A percentile compares a stretch with the other conserved stretches of the same genome.
These are phyloP conservation scores for Syritta pipiens DNA, from an alignment of 2,888 invertebrate species.

Conservation along the genomic window DNA sequence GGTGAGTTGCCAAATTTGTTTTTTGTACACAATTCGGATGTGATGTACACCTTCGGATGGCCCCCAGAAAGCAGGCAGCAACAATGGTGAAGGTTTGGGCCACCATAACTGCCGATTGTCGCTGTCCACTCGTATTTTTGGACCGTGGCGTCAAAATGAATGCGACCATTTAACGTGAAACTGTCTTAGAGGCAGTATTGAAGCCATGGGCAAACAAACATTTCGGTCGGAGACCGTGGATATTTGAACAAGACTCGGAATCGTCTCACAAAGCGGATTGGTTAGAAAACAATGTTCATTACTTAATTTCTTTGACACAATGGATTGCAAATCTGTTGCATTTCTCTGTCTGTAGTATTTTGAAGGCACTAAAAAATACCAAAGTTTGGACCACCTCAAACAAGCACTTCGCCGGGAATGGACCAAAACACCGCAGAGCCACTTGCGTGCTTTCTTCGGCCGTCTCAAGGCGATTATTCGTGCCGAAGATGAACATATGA, in stretches of 20 bases:
- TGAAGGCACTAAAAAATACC: not conserved
- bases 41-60: not conserved
- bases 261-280: not conserved
- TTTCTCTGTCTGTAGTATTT: not conserved
- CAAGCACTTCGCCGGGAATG: not conserved
- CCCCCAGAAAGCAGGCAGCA: not conserved
- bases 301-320: not conserved
- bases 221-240: not conserved
- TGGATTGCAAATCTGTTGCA: not conserved
- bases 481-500: too few species aligned
- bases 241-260: not conserved
- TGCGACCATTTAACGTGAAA: too few species aligned
- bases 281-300: not conserved
- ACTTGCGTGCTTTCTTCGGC: not conserved
- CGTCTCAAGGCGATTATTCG: too few species aligned
- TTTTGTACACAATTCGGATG: not conserved
- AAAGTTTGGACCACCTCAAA: not conserved
- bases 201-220: not conserved
- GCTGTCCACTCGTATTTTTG: too few species aligned
- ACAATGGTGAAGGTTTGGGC: not conserved
- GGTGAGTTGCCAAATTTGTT: not conserved
- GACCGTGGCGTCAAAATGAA: too few species aligned
- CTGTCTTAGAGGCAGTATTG: not conserved
- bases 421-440: not conserved
- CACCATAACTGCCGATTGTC: not conserved